Conservation (phyloP, 2,797 vertebrate species). For the Scyliorhinus canicula region DNA sequence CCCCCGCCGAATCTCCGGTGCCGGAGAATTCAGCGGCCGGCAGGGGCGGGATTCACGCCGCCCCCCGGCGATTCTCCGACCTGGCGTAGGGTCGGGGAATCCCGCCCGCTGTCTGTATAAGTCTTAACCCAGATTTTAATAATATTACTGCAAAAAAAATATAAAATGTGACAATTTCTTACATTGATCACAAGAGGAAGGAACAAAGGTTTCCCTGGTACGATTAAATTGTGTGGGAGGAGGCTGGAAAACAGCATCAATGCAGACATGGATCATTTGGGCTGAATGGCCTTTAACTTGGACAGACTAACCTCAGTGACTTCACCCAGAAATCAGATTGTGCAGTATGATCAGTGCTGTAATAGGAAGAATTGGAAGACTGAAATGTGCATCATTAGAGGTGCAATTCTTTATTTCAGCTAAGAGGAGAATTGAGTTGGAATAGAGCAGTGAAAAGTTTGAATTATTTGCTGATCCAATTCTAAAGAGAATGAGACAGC, state of each 20-base stretch:
- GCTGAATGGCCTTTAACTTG: not conserved
- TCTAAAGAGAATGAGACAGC: not conserved
- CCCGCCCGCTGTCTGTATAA: no score
- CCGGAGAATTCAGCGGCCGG: no score
- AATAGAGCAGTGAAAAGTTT: not conserved
- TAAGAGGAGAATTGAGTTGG: not conserved
- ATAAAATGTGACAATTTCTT: no score
- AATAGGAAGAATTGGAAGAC: not conserved
- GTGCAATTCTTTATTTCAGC: not conserved
- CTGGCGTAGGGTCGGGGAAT: no score
- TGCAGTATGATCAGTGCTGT: not conserved
- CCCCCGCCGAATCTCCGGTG: no score
- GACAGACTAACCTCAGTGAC: not conserved
- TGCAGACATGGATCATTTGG: not conserved
- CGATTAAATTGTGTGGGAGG: not conserved
- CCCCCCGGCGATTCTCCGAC: no score
- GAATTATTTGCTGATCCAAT: conserved; percentile 3
- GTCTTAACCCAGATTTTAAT: no score
- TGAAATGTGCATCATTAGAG: not conserved
- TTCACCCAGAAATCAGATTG: no score
- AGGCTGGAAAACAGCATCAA: not conserved
- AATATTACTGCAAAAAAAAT: no score
- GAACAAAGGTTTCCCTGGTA: not conserved
- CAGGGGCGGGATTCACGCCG: no score
- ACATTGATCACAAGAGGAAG: no score